Base-by-base conservation (phyloP, 2,113 vertebrate species). In the Penelope pileata region DNA sequence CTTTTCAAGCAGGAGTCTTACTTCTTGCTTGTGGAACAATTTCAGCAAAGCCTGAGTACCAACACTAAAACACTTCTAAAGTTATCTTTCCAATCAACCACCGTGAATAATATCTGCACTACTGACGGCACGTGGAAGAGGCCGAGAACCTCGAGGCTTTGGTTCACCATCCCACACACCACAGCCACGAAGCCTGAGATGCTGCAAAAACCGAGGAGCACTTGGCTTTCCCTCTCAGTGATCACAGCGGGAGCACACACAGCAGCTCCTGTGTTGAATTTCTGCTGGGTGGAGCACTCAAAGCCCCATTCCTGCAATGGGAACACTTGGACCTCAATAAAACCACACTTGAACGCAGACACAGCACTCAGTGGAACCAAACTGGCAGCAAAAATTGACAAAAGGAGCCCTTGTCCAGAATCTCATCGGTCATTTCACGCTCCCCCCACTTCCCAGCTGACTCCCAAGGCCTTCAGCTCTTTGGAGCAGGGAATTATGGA, bases 81-180 rank as follows among this genome's bases (percentile, higher is more conserved):
- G 17, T 5, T 47, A n/a, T 26, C 10, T 54, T 88, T 87, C 70
- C 67, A 82, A 29, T 10, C 19, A 12, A 76, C 27, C 34, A 54
- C 16, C 24, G 6, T 15, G 26, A 60, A 32, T 34, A 68, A 19
- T 48, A 40, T 26, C 58, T 87, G 56, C 30, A 68, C 22, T 7
- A 4, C 0, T 45, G 50, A 73, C 40, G 24, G 26, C 27, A 60
- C 0, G 0, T 12, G 4, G 29, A 74, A 42, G 27, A 70, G 30
- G 62, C 47, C 15, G 3, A 63, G 26, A 74, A 63, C 12, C 22
- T 62, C 32, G 81, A 48, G 29, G 36, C 29, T 90, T 88, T 62
- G 24, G 29, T 21, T 79, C 32, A 30, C 22, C 26, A 23, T 22
- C 34, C 91, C 63, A 70, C 7, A 34, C 7, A 27, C 16, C 9